phyloP scores from a whole-genome alignment of 1,140 invertebrate genomes.

The Thrips palmi region DNA sequence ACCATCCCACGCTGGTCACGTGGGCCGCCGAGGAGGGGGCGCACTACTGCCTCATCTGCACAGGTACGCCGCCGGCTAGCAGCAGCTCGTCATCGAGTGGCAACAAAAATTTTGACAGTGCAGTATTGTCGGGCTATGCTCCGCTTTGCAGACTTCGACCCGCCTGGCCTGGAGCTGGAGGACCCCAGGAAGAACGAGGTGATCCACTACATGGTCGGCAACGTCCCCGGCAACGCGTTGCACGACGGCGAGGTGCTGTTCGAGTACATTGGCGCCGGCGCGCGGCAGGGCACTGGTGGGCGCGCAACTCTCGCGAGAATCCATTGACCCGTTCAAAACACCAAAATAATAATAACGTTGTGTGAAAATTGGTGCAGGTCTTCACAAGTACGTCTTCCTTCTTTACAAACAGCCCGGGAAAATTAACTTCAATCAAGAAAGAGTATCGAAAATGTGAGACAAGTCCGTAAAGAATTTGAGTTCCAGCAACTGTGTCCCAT shows the following conservation, averaged over 20 bases:
- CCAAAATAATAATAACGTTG: too few species aligned
- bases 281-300: constrained; percentile 28
- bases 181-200: constrained; percentile 28
- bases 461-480: too few species aligned
- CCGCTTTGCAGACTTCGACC: constrained; percentile 9
- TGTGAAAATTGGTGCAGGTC: background rate
- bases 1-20: constrained; percentile 24
- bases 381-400: constrained; percentile 4
- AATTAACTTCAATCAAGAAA: constrained; percentile 1
- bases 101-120: background rate
- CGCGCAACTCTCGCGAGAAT: constrained; percentile 17
- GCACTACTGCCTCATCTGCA: constrained; percentile 39
- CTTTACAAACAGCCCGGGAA: constrained; percentile 2
- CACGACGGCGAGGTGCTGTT: constrained; percentile 26
- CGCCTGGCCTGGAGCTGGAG: constrained; percentile 8
- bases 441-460: too few species aligned
- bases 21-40: constrained; percentile 28
- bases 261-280: constrained; percentile 33
- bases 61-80: constrained; percentile 23
- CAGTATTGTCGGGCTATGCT: constrained; percentile 1
- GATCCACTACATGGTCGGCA: constrained; percentile 36
- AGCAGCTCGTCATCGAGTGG: background rate
- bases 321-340: constrained; percentile 19
- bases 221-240: constrained; percentile 32
- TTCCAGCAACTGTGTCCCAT: background rate